These are phyloP conservation scores for Anas flavirostris DNA, from an alignment of 2,797 vertebrate species.

Conservation along the genomic window DNA sequence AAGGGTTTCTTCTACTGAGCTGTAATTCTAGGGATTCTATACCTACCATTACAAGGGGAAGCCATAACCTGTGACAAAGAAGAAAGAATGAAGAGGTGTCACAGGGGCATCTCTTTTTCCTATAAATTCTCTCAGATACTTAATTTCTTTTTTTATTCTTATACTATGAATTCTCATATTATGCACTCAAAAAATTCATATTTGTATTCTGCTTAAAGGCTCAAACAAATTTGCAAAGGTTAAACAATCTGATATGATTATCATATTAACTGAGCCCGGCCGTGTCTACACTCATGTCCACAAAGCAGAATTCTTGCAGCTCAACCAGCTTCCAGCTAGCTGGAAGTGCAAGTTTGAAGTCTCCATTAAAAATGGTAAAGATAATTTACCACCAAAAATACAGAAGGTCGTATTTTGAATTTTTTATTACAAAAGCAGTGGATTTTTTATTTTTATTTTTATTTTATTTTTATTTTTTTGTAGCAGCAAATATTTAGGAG, in stretches of 20 bases:
- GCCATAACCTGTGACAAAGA: not conserved
- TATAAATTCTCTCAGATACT: not conserved
- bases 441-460: not conserved
- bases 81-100: not conserved
- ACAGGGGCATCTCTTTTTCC: not conserved
- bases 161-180: not conserved
- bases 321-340: not conserved
- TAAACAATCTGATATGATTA: not conserved
- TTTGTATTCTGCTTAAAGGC: not conserved
- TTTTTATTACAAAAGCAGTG: not conserved
- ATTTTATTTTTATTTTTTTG: too few species aligned
- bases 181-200: not conserved
- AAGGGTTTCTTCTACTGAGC: not conserved
- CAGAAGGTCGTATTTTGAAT: not conserved
- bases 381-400: not conserved
- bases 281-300: rapidly evolving
- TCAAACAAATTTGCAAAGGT: not conserved
- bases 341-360: not conserved
- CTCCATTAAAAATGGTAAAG: not conserved
- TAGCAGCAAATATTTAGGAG: not conserved
- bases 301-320: not conserved
- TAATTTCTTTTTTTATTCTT: not conserved
- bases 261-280: not conserved
- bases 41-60: not conserved
- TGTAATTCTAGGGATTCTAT: not conserved